phyloP scores from a whole-genome alignment of 2,113 vertebrate genomes.

The Anthoscopus minutus region DNA sequence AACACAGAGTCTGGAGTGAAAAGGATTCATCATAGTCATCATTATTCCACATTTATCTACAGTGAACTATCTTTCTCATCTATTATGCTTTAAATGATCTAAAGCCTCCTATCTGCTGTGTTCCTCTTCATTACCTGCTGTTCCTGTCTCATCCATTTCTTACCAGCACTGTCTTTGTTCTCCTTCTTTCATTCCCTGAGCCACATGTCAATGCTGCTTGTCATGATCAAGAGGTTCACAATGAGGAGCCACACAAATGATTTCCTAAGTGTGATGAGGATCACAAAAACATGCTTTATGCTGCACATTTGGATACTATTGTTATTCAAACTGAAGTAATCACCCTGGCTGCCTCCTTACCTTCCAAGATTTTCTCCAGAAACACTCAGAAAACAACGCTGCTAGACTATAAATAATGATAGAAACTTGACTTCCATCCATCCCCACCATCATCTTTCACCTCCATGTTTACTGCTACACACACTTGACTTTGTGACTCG shows the following conservation, averaged over 20 bases:
- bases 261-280: conserved; percentile 8
- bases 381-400: not conserved
- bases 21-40: conserved; percentile 47
- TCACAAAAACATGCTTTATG: not conserved
- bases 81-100: conserved; percentile 51
- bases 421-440: not conserved
- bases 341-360: not conserved
- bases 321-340: conserved; percentile 8
- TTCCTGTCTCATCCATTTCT: not conserved
- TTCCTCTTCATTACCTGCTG: conserved; percentile 49
- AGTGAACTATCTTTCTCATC: conserved; percentile 33
- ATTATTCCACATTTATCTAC: conserved; percentile 40
- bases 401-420: not conserved
- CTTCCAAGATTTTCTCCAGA: not conserved
- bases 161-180: conserved; percentile 44
- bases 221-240: not conserved
- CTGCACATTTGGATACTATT: not conserved
- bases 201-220: conserved; percentile 16
- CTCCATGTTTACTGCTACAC: conserved; percentile 21
- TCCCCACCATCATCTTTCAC: not conserved
- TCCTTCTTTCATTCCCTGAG: conserved; percentile 51
- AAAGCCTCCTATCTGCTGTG: conserved; percentile 22
- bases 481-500: not conserved
- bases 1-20: not conserved
- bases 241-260: conserved; percentile 12